Evolutionary conservation across 2,113 vertebrate species (phyloP), one percentile per base, ranked within the genome.

Genomic region (Catagonus wagneri): DNA sequence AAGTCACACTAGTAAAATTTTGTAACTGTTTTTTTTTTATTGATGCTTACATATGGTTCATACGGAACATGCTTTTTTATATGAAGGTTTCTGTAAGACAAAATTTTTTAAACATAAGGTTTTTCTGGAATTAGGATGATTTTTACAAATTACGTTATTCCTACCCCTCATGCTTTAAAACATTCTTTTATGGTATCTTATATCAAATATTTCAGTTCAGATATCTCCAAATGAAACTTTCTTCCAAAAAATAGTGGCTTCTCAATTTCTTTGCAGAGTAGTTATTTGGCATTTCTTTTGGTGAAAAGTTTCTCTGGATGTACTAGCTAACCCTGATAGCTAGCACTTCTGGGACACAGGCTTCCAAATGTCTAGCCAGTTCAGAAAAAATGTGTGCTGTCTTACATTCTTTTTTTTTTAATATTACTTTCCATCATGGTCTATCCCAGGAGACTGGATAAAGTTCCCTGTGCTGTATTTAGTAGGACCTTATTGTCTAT

Each of bases 1-100:
- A 96, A 92, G 36, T 87, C 61, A 94, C 22, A 29, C 22, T 50
- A 68, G 58, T 95, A 79, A 74, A 83, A 80, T 96, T 93, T 39
- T 93, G 23, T 92, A 19, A 85, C 71, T 87, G 50, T 10, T 23
- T 89, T 90, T 90, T n/a, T 93, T 75, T 81, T 81, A 74, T 89
- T 83, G 75, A 61, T 72, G 16, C 6, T 78, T 95, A 44, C 56
- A 27, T 85, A 1, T 92, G 91, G 20, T 94, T 93, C 61, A 20
- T 80, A 1, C 79, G 90, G 52, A 75, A 71, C 52, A 32, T 71
- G 29, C 8, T 75, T 83, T 68, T 87, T 93, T n/a, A 66, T 71
- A 75, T n/a, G 32, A 81, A 89, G 60, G 17, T 87, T 96, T 96
- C 29, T 90, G 1, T 90, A 81, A 90, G 25, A 83, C 19, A 94